Evolutionary conservation across 1,140 invertebrate species (phyloP).

Genomic region (Drosophila pseudoobscura): DNA sequence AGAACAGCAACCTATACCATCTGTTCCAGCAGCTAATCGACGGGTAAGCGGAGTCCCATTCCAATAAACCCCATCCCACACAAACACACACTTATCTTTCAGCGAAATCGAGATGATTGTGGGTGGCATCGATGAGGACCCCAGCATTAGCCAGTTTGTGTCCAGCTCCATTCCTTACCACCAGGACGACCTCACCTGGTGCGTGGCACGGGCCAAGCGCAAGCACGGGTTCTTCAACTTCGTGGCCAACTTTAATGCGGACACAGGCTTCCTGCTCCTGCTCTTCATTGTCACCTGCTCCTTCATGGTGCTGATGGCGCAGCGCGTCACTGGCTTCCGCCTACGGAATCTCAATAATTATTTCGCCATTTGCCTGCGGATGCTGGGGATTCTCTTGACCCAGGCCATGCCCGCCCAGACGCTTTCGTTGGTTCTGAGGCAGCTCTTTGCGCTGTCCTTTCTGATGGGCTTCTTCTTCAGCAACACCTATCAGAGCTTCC

Average conservation of each 20-base stretch:
- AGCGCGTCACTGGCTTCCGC: slow-evolving; percentile 32
- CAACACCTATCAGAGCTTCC: slow-evolving; percentile 76
- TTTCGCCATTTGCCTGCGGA: slow-evolving; percentile 47
- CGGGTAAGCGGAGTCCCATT: slow-evolving; percentile 40
- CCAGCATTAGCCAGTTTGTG: slow-evolving; percentile 72
- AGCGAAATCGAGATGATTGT: slow-evolving; percentile 77
- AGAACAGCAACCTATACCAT: slow-evolving; percentile 74
- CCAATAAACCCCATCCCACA: no score
- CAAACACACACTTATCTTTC: background rate
- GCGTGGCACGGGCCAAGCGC: slow-evolving; percentile 67
- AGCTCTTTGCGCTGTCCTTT: slow-evolving; percentile 54
- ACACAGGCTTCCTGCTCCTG: slow-evolving; percentile 45
- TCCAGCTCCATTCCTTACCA: slow-evolving; percentile 73
- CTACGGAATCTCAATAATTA: slow-evolving; percentile 39
- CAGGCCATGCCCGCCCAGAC: slow-evolving; percentile 48
- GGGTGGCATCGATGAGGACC: slow-evolving; percentile 78
- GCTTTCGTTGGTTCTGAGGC: slow-evolving; percentile 34
- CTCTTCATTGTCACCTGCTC: slow-evolving; percentile 56
- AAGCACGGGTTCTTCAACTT: slow-evolving; percentile 73
- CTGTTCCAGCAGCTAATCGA: slow-evolving; percentile 77
- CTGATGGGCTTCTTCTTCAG: slow-evolving; percentile 69
- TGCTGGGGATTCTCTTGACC: slow-evolving; percentile 61
- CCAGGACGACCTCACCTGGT: slow-evolving; percentile 81
- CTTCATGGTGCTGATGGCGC: slow-evolving; percentile 43
- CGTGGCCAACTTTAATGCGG: slow-evolving; percentile 56